Percentiles rank a stretch among this genome's conserved stretches.
phyloP scores from a whole-genome alignment of 1,140 invertebrate species.

The Drosophila nebulosa region DNA sequence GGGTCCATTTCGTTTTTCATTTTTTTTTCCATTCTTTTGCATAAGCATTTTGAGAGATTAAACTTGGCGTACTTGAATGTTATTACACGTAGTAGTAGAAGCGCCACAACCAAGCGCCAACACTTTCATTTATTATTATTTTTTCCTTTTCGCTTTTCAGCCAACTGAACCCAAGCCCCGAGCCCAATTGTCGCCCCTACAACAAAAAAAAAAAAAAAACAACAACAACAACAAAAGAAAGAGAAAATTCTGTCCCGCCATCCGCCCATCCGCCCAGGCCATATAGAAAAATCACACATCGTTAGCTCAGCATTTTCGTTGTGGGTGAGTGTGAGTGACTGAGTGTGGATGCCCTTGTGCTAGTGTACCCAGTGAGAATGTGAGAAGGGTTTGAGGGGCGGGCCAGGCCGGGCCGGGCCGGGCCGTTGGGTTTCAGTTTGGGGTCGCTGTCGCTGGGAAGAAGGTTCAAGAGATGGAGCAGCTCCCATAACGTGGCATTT shows the following conservation, averaged over 20 bases:
- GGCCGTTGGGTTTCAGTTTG: no score
- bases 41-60: slow-evolving; percentile 79
- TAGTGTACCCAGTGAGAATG: slow-evolving; percentile 6
- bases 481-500: slow-evolving; percentile 77
- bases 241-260: slow-evolving; percentile 17
- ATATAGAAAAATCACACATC: slow-evolving; percentile 79
- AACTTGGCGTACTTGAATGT: slow-evolving; percentile 77
- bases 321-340: slow-evolving; percentile 21
- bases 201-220: slow-evolving; percentile 25
- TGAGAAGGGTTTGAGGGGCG: neutral
- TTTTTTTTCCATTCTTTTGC: slow-evolving; percentile 61
- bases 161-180: slow-evolving; percentile 50
- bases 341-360: slow-evolving; percentile 45
- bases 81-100: slow-evolving; percentile 65
- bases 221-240: neutral
- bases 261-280: slow-evolving; percentile 24
- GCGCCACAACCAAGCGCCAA: slow-evolving; percentile 50
- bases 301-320: slow-evolving; percentile 72
- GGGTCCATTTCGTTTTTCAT: slow-evolving; percentile 4
- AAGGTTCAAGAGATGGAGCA: slow-evolving; percentile 23
- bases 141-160: slow-evolving; percentile 58
- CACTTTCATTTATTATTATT: slow-evolving; percentile 79
- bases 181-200: slow-evolving; percentile 34
- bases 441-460: neutral
- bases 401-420: neutral